Evolutionary conservation across 2,113 vertebrate species (phyloP), one percentile per base, ranked within the genome.

Genomic region (Oceanites oceanicus): DNA sequence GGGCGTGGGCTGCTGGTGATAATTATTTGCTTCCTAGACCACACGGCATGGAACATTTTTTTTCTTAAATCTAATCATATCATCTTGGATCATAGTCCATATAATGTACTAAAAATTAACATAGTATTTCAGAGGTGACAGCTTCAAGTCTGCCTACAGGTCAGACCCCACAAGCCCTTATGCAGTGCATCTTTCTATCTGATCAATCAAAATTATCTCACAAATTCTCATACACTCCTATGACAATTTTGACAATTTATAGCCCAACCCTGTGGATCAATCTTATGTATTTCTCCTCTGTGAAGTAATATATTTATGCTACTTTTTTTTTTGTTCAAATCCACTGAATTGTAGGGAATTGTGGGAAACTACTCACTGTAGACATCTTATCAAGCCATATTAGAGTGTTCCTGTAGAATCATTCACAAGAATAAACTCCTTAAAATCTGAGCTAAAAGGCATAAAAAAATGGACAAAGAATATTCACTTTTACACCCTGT

Each of bases 301-400:
- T 45, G 89, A 92, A 94, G 70, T 76, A 90, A 92, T 88, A 72
- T 47, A 88, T 92, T 96, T 86, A 92, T 47, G 70, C 66, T 97
- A 58, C 27, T 62, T 62, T 20, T 1, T 26, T 61, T 66, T 42
- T 23, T 45, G 73, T 80, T 95, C 91, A 96, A 96, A 92, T 40
- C 53, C 72, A 88, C 76, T 92, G 94, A 96, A 70, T 59, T 87
- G 47, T 90, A 91, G 38, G 38, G 38, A 38, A 38, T 38, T 52
- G 34, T 56, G 65, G 34, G 25, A 61, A 88, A 67, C 26, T 63
- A 80, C 17, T 90, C 3, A 1, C 9, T 52, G n/a, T n/a, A 67
- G 32, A 47, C 49, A 58, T 56, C 36, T 59, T 86, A 68, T n/a
- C 22, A 68, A n/a, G 11, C 13, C 10, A 10, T 13, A 13, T n/a